These are phyloP conservation scores for Hetaerina titia DNA, from an alignment of 2,888 invertebrate genomes.

Conservation along the genomic window DNA sequence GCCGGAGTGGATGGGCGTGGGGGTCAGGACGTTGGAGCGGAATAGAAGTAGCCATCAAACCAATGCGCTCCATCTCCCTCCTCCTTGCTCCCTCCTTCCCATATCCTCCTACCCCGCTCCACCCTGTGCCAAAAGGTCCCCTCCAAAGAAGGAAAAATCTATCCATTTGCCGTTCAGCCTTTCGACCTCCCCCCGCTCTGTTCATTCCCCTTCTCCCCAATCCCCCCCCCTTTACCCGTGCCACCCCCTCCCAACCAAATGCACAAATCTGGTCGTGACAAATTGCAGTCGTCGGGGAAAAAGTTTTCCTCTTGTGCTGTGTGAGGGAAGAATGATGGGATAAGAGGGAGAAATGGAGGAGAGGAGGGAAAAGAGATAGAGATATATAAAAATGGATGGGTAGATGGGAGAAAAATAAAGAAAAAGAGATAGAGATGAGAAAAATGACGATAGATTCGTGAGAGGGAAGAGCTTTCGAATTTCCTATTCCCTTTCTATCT, in stretches of 20 bases:
- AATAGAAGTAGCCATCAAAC: conserved; percentile 48
- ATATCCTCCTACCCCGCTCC: not conserved
- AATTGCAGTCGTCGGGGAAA: conserved; percentile 36
- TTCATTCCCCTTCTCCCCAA: not conserved
- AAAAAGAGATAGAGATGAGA: not conserved
- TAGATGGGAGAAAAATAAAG: not conserved
- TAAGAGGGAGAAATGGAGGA: not conserved
- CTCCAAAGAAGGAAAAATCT: too few relatives aligned
- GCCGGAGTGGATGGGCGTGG: conserved; percentile 37
- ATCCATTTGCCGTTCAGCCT: not conserved
- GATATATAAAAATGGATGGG: not conserved
- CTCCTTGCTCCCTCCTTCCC: not conserved
- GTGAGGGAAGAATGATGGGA: not conserved
- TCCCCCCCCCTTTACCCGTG: not conserved
- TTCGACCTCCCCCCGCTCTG: not conserved
- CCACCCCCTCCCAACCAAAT: not conserved
- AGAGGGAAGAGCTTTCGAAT: not conserved
- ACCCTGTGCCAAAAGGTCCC: not conserved
- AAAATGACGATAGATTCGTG: not conserved
- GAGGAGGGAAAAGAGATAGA: not conserved
- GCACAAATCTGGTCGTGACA: conserved; percentile 60
- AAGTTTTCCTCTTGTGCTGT: not conserved
- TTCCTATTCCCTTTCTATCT: too few relatives aligned
- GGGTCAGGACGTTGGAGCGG: not conserved
- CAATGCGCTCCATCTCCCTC: conserved; percentile 20